Evolutionary conservation across 1,140 invertebrate species (phyloP).

Genomic region (Latrodectus geometricus): DNA sequence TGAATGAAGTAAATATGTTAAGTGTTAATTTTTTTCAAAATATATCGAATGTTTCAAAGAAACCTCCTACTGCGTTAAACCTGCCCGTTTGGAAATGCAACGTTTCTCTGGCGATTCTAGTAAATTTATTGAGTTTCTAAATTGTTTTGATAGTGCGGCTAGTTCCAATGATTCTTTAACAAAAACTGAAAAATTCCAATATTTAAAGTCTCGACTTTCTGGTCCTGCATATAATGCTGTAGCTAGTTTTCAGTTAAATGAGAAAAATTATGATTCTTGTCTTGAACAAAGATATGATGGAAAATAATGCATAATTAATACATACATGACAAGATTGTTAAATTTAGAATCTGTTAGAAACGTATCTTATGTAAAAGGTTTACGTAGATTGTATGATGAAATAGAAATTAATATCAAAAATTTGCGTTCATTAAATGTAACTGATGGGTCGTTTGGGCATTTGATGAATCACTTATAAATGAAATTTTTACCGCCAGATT

Average conservation of each 20-base stretch:
- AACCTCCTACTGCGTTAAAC: background rate
- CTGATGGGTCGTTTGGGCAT: background rate
- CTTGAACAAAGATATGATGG: background rate
- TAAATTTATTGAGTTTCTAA: background rate
- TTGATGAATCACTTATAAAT: background rate
- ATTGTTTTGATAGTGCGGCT: background rate
- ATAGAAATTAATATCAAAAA: constrained; percentile 17
- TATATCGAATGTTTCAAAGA: background rate
- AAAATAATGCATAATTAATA: background rate
- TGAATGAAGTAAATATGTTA: background rate
- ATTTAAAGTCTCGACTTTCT: background rate
- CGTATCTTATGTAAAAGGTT: background rate
- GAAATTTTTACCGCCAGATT: background rate
- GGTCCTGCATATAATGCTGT: background rate
- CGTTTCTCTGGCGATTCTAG: background rate
- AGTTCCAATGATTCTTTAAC: background rate
- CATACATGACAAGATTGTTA: background rate
- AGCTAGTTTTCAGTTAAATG: background rate
- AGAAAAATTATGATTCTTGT: background rate
- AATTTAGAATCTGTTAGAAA: background rate
- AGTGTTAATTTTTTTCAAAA: background rate
- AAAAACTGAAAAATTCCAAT: background rate
- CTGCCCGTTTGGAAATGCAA: background rate
- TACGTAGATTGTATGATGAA: background rate
- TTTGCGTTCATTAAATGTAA: background rate